Evolutionary conservation across 2,888 invertebrate genomes (phyloP).

Genomic region (Gnatocerus cornutus): DNA sequence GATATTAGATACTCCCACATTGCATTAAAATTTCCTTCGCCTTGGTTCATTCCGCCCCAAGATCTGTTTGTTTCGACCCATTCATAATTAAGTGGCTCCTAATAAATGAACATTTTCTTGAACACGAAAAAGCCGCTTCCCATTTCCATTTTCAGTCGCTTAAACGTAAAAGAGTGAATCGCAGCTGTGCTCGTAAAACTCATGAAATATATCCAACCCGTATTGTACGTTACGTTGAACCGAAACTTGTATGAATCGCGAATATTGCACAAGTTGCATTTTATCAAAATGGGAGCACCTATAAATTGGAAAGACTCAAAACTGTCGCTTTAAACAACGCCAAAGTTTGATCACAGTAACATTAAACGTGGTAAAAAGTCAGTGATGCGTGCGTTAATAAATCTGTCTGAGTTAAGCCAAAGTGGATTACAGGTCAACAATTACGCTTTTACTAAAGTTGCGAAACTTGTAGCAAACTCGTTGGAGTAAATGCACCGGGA

Average conservation of each 20-base stretch:
- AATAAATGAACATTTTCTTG: background rate
- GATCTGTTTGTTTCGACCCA: no score
- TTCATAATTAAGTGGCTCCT: background rate
- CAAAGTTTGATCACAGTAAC: no score
- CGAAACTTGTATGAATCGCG: background rate
- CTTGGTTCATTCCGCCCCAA: no score
- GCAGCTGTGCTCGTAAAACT: conserved; percentile 20
- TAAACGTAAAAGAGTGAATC: conserved; percentile 20
- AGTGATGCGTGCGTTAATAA: no score
- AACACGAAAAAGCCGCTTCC: background rate
- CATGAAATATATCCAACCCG: conserved; percentile 18
- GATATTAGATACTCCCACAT: background rate
- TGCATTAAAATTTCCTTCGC: no score
- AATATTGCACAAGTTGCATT: conserved; percentile 6
- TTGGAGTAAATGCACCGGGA: no score
- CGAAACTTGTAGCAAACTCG: no score
- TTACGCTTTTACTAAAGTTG: no score
- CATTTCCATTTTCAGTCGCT: conserved; percentile 5
- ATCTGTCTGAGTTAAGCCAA: no score
- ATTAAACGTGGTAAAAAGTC: no score
- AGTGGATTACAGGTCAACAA: no score
- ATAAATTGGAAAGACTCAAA: background rate
- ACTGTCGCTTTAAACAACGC: no score
- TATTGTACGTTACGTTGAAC: conserved; percentile 15
- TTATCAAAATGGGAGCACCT: background rate